A percentile compares a stretch with the other conserved stretches of the same genome.
Evolutionary conservation across 2,113 vertebrate genomes (phyloP).

Genomic region (Ancistrus triradiatus): DNA sequence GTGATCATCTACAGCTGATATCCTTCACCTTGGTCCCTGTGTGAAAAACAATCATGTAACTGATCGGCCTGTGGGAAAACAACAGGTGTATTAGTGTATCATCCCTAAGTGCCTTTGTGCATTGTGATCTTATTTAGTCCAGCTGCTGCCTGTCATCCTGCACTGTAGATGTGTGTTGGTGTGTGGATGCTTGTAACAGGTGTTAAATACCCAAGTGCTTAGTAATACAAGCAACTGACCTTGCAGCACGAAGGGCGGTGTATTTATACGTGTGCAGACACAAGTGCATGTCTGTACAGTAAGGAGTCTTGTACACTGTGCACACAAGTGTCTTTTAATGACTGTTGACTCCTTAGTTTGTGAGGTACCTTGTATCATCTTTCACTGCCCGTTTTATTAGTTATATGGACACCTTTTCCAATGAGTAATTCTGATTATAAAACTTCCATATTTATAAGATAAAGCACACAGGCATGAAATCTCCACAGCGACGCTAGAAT

Average conservation of each 20-base stretch:
- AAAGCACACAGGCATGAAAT: too few relatives aligned
- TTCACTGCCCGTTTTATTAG: neutral
- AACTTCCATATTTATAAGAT: too few relatives aligned
- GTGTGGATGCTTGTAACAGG: slow-evolving; percentile 49
- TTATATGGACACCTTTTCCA: neutral
- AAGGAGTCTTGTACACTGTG: neutral
- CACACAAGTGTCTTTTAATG: neutral
- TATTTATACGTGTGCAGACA: neutral
- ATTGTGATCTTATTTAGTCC: too few relatives aligned
- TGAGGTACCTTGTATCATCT: neutral
- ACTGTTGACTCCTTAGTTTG: neutral
- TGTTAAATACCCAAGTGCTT: slow-evolving; percentile 49
- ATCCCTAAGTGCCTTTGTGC: slow-evolving; percentile 1
- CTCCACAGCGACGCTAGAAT: too few relatives aligned
- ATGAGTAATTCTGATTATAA: too few relatives aligned
- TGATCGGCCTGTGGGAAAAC: neutral
- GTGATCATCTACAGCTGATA: too few relatives aligned
- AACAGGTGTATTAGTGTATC: neutral
- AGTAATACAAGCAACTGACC: slow-evolving; percentile 44
- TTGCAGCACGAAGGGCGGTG: slow-evolving; percentile 17
- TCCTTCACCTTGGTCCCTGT: too few relatives aligned
- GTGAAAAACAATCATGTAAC: too few relatives aligned
- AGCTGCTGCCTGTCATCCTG: neutral
- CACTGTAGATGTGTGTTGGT: neutral
- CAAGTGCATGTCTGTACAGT: neutral